Conservation (phyloP, 2,113 vertebrate species). For the Catharus fuscescens region DNA sequence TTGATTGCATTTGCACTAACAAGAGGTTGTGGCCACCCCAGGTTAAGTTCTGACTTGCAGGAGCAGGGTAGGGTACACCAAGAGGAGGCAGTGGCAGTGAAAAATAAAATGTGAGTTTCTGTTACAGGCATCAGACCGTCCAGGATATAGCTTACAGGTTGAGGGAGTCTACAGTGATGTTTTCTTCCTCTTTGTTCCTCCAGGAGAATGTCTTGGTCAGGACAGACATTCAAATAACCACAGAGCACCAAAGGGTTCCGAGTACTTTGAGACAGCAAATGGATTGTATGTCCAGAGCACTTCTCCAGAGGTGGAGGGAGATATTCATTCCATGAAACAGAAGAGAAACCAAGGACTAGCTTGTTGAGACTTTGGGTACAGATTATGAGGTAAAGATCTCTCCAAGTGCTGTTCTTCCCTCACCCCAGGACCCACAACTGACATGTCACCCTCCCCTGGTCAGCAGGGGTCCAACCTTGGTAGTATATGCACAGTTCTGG, state of each 20-base stretch:
- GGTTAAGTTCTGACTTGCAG: neutral
- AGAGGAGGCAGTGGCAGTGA: neutral
- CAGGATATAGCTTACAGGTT: neutral
- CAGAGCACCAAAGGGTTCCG: neutral
- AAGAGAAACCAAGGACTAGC: neutral
- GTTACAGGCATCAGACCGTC: neutral
- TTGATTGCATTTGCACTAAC: neutral
- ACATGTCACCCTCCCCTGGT: neutral
- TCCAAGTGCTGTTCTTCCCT: neutral
- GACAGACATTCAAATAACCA: neutral
- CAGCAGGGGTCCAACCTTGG: neutral
- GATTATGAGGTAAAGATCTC: neutral
- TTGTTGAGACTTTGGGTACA: rapidly evolving
- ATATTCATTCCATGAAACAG: neutral
- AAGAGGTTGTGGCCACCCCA: neutral
- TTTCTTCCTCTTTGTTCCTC: neutral
- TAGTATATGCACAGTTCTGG: rapidly evolving
- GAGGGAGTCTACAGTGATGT: neutral
- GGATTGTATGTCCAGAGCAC: neutral
- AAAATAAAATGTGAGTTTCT: neutral
- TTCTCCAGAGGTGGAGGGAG: neutral
- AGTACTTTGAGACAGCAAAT: neutral
- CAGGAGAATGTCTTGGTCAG: neutral
- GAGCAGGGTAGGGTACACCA: neutral
- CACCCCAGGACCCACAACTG: neutral